Base-by-base conservation (phyloP, 2,797 vertebrate species). In the Siniperca scherzeri region DNA sequence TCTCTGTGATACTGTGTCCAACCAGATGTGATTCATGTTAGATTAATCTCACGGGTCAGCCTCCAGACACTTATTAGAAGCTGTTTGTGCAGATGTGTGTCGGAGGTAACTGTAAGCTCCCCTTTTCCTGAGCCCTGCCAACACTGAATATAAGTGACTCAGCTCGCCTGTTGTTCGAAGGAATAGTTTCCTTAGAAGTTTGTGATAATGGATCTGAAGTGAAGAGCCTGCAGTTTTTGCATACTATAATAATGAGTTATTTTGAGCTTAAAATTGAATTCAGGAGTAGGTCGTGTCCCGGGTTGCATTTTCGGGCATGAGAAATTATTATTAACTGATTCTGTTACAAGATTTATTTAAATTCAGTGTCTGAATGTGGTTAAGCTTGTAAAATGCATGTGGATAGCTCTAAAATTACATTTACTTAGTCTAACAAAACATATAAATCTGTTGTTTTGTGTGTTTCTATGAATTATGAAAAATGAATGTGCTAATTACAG, bases 81-180 rank as follows among this genome's bases (percentile, higher is more conserved):
- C 59, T 17, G 27, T 61, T 56, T 64, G 66, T 73, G 59, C 52
- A 65, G 72, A 56, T 82, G 36, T 0, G 21, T 33, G 65, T 79
- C 13, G 14, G 48, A 64, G 38, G 6, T 52, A 48, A 73, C 17
- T 7, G 38, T 27, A 19, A 66, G 55, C 8, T 52, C 16, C 36
- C 11, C 40, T 53, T 61, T 44, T 64, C 70, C 46, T 36, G 25
- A 73, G 60, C 62, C 22, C 50, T 82, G 69, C 74, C 33, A 30
- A 56, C 19, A 2, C 55, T n/a, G 50, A 87, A 86, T 71, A 62
- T 6, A 13, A 76, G 74, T 79, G 79, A 86, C 70, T 88, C 82
- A 64, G 74, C 77, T 74, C 8, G 12, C 17, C 48, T 66, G n/a
- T 19, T 5, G 14, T 69, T 52, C 42, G 38, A 42, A 27, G 30